phyloP scores from a whole-genome alignment of 2,113 vertebrate species.

The Gracilinanus agilis region DNA sequence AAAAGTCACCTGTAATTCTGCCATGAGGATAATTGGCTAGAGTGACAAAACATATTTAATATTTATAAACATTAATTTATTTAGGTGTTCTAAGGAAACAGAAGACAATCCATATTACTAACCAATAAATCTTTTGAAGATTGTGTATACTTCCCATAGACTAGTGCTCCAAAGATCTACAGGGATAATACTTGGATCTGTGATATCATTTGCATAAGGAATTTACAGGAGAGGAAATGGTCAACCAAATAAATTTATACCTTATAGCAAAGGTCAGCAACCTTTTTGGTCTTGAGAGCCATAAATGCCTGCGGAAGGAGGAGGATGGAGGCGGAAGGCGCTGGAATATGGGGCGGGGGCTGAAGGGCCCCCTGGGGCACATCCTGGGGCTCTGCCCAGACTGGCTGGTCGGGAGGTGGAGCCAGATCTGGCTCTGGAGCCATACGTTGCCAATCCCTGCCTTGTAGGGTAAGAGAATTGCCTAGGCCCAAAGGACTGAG shows the following conservation, averaged over 20 bases:
- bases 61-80: neutral
- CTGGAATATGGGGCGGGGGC: no score
- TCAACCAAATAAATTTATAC: neutral
- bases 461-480: neutral
- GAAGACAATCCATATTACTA: neutral
- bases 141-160: neutral
- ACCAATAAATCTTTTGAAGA: neutral
- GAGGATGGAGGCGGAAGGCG: no score
- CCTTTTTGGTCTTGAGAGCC: no score
- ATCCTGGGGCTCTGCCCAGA: no score
- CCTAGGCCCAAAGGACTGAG: neutral
- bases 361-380: no score
- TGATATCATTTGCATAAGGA: neutral
- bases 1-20: slow-evolving; percentile 33
- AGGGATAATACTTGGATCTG: neutral
- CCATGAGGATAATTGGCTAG: slow-evolving; percentile 17
- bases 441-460: no score
- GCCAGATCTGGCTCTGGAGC: no score
- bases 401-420: no score
- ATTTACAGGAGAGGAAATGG: neutral
- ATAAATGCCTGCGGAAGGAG: no score
- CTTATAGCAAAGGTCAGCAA: no score
- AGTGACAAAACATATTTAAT: neutral
- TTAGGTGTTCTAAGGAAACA: neutral
- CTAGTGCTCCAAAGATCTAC: neutral